These are phyloP conservation scores for Typhlichthys eigenmanni DNA, from an alignment of 2,797 vertebrate genomes.

Conservation along the genomic window DNA sequence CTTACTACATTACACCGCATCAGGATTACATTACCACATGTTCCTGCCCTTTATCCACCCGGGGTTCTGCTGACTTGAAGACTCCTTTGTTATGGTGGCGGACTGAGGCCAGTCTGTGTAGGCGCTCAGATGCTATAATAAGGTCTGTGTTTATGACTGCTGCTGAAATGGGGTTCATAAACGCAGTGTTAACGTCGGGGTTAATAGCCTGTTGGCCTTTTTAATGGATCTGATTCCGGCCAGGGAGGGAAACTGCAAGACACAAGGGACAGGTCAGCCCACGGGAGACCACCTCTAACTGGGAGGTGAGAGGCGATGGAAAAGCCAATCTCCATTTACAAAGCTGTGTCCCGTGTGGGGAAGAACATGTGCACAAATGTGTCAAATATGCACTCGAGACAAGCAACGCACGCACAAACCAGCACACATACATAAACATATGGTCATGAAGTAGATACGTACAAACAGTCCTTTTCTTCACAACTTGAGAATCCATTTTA, in stretches of 20 bases:
- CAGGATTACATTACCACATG: conserved; percentile 36
- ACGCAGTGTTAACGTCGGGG: conserved; percentile 66
- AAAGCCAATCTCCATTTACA: conserved; percentile 35
- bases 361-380: conserved; percentile 26
- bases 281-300: conserved; percentile 28
- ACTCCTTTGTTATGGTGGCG: conserved; percentile 54
- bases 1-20: conserved; percentile 44
- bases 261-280: conserved; percentile 44
- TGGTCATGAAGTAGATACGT: not conserved
- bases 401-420: not conserved
- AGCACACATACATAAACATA: not conserved
- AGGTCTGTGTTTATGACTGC: conserved; percentile 67
- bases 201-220: conserved; percentile 79
- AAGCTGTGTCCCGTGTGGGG: conserved; percentile 46
- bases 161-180: conserved; percentile 71
- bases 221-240: conserved; percentile 74
- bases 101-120: conserved; percentile 35
- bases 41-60: conserved; percentile 42
- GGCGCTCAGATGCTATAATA: conserved; percentile 64
- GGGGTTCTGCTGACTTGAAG: conserved; percentile 63
- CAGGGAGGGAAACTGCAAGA: conserved; percentile 18
- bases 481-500: not conserved
- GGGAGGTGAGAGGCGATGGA: conserved; percentile 1
- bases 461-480: not conserved
- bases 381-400: conserved; percentile 2